These are phyloP conservation scores for Plutomurus gul DNA, from an alignment of 1,140 invertebrate species.

Conservation along the genomic window DNA sequence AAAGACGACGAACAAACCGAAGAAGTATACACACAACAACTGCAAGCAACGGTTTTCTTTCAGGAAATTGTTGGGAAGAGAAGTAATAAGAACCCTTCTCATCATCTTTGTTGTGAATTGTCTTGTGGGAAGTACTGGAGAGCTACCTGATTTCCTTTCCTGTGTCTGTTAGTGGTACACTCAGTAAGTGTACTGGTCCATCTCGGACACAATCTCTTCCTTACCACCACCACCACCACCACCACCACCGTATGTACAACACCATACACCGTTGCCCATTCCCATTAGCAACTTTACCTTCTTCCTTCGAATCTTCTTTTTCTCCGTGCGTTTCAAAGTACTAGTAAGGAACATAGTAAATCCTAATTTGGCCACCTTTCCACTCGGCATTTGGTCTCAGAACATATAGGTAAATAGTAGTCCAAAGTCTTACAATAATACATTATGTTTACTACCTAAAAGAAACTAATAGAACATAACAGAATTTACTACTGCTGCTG, in stretches of 20 bases:
- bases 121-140: neutral
- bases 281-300: neutral
- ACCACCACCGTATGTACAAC: neutral
- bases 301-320: neutral
- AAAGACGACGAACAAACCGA: neutral
- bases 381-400: neutral
- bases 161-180: neutral
- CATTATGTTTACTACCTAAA: neutral
- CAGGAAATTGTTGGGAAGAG: neutral
- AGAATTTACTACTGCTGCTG: neutral
- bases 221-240: too few species aligned
- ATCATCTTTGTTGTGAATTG: neutral
- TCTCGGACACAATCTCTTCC: too few species aligned
- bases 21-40: too few species aligned
- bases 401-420: too few species aligned
- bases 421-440: neutral
- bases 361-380: neutral
- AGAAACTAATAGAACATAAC: neutral
- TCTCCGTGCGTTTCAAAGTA: neutral
- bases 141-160: neutral
- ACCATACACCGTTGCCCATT: neutral
- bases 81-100: neutral
- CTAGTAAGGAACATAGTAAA: neutral
- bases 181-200: constrained; percentile 7
- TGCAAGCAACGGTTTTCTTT: neutral